Base-by-base conservation (phyloP, 1,140 invertebrate genomes). In the Pachyrhynchus sulphureomaculatus region DNA sequence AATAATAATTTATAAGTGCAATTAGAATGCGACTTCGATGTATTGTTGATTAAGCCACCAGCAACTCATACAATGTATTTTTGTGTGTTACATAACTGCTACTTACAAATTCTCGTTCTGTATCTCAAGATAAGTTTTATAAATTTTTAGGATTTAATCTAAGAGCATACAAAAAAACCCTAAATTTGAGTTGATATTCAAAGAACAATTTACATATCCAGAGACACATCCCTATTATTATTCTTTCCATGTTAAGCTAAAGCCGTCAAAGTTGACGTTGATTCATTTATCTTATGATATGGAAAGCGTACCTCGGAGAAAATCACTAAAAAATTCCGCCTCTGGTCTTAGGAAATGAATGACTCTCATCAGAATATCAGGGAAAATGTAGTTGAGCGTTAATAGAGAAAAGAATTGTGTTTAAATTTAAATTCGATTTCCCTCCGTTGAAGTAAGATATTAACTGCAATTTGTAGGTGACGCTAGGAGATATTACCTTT, bases 261-360 rank as follows among this genome's bases (percentile, higher is more conserved):
- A 48, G 45, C 45, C 24, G 45, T 48, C 45, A 48, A 48, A 48
- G 45, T 29, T 48, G 45, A 48, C 45, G 18, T 10, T 48, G 45
- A 48, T 48, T 48, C 45, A 48, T 48, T 48, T 48, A 32, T 48
- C 45, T 48, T 48, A 48, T 48, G 45, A 48, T 48, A 48, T 48
- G 45, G 45, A 26, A 48, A 32, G 23, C 24, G 45, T 18, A 42
- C 39, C 39, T 42, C 39, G 39, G 39, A 42, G 39, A 21, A 21
- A 42, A 20, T 21, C 18, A 20, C 15, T 21, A 20, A 42, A 48
- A 47, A 48, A 48, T 15, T 32, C 45, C 45, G 45, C 45, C 29
- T 48, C 23, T 42, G 18, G 45, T 29, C 45, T 29, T 15, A n/a
- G 4, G 32, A 48, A 48, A 48, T 32, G 24, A 48, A 48, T 32